Evolutionary conservation across 2,113 vertebrate genomes (phyloP).

Genomic region (Tamias sibiricus): DNA sequence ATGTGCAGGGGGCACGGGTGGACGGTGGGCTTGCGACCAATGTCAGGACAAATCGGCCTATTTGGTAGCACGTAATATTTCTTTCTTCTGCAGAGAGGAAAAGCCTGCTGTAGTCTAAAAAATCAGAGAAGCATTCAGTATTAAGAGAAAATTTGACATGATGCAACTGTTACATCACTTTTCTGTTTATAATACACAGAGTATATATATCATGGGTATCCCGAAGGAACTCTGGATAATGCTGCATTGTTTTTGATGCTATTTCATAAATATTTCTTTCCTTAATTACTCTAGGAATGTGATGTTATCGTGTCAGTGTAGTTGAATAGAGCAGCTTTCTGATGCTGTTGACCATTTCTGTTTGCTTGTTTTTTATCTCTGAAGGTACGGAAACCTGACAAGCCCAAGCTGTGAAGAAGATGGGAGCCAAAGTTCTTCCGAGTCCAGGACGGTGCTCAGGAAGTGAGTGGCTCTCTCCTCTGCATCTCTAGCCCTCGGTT

Average conservation of each 20-base stretch:
- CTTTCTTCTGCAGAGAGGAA: neutral
- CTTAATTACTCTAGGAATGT: neutral
- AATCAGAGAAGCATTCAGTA: neutral
- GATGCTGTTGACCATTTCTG: constrained; percentile 27
- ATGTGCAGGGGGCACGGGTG: too few species aligned
- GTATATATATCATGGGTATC: too few species aligned
- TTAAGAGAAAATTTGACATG: neutral
- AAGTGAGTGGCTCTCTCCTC: constrained; percentile 88
- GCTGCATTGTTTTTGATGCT: neutral
- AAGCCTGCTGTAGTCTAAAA: neutral
- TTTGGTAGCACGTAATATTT: neutral
- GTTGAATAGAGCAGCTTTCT: neutral
- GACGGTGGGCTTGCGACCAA: fast-evolving
- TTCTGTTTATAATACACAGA: neutral
- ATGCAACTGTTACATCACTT: neutral
- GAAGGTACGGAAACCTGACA: constrained; percentile 91
- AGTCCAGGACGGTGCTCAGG: constrained; percentile 89
- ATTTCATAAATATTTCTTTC: neutral
- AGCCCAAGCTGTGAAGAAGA: constrained; percentile 84
- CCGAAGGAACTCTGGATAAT: neutral
- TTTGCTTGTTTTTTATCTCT: constrained; percentile 35
- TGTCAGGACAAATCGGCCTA: neutral
- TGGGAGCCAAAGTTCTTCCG: constrained; percentile 81
- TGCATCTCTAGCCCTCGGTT: neutral
- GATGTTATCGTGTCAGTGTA: neutral